Evolutionary conservation across 2,888 invertebrate genomes (phyloP).

Genomic region (Amblyjoppa fuscipennis): DNA sequence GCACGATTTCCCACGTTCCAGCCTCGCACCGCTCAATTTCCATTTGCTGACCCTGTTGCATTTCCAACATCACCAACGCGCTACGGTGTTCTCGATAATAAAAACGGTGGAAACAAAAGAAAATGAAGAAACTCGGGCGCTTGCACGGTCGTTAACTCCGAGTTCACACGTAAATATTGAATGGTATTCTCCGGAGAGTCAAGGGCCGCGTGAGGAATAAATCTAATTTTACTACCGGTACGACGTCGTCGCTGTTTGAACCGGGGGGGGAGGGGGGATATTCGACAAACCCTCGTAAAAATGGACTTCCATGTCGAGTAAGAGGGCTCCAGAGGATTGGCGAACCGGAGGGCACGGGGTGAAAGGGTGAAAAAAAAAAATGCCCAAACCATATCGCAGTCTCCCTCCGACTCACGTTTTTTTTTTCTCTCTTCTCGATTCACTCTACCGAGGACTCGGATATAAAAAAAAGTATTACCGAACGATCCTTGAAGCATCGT

Average conservation of each 20-base stretch:
- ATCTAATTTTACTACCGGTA: slow-evolving; percentile 67
- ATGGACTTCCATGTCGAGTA: slow-evolving; percentile 55
- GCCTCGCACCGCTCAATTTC: slow-evolving; percentile 35
- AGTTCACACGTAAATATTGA: slow-evolving; percentile 57
- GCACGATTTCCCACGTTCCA: background rate
- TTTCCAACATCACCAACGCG: slow-evolving; percentile 1
- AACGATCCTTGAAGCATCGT: background rate
- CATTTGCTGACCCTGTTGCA: slow-evolving; percentile 31
- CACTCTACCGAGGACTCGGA: slow-evolving; percentile 5
- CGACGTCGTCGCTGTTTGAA: slow-evolving; percentile 53
- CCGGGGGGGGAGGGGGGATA: slow-evolving; percentile 24
- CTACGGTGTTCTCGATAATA: background rate
- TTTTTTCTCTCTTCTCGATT: background rate
- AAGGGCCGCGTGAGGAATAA: slow-evolving; percentile 64
- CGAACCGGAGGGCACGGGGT: slow-evolving; percentile 2
- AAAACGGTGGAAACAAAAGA: slow-evolving; percentile 24
- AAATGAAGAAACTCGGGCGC: slow-evolving; percentile 28
- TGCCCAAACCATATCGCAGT: slow-evolving; percentile 48
- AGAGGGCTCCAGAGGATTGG: no score
- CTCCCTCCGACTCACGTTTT: background rate
- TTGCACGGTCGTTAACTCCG: slow-evolving; percentile 55
- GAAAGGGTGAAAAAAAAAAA: slow-evolving; percentile 43
- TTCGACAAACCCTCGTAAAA: slow-evolving; percentile 68
- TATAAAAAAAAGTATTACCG: slow-evolving; percentile 11
- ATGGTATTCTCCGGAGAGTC: slow-evolving; percentile 55